Base-by-base conservation (phyloP, 2,113 vertebrate genomes). In the Saccopteryx bilineata region DNA sequence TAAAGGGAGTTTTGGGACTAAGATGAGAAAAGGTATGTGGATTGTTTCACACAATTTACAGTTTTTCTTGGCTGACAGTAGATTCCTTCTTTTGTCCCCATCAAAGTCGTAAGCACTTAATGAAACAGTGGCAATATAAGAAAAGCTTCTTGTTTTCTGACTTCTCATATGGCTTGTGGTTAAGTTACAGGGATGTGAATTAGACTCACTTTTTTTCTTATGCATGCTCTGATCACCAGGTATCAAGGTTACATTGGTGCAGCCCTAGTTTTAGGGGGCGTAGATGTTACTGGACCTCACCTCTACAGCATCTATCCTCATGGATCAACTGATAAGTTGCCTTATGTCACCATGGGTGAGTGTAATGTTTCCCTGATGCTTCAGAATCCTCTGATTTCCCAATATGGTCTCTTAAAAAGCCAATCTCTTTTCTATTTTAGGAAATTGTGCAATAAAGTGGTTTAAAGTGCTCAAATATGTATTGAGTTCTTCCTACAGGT, bases 301-400 rank as follows among this genome's bases (percentile, higher is more conserved):
- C 99, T 99, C 13, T 99, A 99, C 98, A 99, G 99, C 98, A 99
- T 99, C 96, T 99, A 99, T 97, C 99, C 99, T 56, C 99, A 99
- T 1, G 99, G 99, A 69, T 99, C 99, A 9, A 99, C 99, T 7
- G 99, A 99, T 98, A 99, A 99, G 95, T 98, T 99, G 95, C 99
- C 99, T 52, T 99, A 99, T 0, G 99, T 99, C 96, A 99, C 99
- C 66, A 99, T 99, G 99, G 99, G 99, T 99, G 94, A 98, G 99
- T 98, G 65, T 19, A 18, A 1, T 60, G 7, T 95, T 96, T 96
- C 48, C 48, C 50, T 94, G 19, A 72, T 93, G 68, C 92, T 93
- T 95, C 69, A 85, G 69, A 80, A 71, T 97, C 24, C 23, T 86
- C 46, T 87, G 80, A 50, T 46, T 92, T 96, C 65, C 46, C 54